A percentile compares a stretch with the other conserved stretches of the same genome.
Conservation (phyloP, 2,113 vertebrate genomes). For the Hemichromis elongatus region DNA sequence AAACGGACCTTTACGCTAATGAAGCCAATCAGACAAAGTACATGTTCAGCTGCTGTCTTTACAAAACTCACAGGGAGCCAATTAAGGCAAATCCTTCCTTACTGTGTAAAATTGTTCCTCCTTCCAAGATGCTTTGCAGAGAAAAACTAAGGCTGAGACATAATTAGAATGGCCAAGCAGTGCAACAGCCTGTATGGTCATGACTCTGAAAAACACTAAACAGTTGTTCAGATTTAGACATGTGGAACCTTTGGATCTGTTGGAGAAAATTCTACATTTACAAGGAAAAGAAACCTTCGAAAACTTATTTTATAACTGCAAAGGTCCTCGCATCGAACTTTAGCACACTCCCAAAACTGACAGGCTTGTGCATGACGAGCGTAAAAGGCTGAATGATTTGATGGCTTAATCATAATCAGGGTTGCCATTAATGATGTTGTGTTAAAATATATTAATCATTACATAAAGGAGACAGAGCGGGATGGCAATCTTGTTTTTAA, state of each 20-base stretch:
- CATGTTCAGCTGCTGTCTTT: slow-evolving; percentile 40
- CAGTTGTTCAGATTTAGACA: not conserved
- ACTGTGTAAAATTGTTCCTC: not conserved
- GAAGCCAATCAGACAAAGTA: slow-evolving; percentile 38
- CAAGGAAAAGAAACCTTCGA: not conserved
- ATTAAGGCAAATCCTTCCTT: slow-evolving; percentile 36
- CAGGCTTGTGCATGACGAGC: not conserved
- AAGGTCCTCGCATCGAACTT: not conserved
- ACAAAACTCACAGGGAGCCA: slow-evolving; percentile 50
- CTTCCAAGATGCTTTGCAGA: not conserved
- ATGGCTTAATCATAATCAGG: not conserved
- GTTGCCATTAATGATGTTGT: not conserved
- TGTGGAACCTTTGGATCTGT: not conserved
- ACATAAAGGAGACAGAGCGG: not conserved
- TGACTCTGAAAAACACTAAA: not conserved
- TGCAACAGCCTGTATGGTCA: not conserved
- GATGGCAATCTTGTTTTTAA: not conserved
- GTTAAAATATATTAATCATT: not conserved
- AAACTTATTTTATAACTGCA: not conserved
- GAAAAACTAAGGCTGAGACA: not conserved
- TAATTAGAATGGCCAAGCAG: not conserved
- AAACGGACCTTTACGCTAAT: slow-evolving; percentile 50
- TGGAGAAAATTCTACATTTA: not conserved
- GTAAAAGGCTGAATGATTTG: not conserved
- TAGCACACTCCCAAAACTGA: not conserved